phyloP scores from a whole-genome alignment of 2,113 vertebrate genomes.

The rabbit (Oryctolagus cuniculus) region DNA sequence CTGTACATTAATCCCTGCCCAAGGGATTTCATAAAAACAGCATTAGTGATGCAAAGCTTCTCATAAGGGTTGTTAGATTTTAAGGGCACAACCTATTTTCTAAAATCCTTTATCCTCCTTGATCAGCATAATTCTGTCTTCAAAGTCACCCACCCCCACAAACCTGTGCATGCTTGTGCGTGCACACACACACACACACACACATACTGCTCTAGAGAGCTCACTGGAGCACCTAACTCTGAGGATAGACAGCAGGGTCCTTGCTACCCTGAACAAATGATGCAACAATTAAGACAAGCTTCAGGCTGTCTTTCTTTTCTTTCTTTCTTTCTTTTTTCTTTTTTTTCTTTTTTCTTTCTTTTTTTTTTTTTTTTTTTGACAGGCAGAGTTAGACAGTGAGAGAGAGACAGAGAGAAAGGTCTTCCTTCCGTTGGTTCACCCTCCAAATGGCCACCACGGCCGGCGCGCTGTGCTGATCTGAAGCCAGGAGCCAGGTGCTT shows the following conservation, averaged over 20 bases:
- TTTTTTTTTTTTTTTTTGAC: no score
- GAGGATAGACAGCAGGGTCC: rapidly evolving
- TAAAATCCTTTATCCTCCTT: background rate
- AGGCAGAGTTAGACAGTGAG: no score
- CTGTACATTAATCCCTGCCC: background rate
- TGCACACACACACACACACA: background rate
- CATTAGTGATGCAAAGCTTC: background rate
- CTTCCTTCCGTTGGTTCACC: no score
- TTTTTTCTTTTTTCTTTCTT: no score
- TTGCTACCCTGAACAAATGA: background rate
- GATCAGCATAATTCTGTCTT: background rate
- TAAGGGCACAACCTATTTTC: background rate
- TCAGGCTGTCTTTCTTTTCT: background rate
- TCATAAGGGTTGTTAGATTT: background rate
- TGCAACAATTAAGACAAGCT: background rate
- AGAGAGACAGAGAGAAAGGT: no score
- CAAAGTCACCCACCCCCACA: background rate
- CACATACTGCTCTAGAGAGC: background rate
- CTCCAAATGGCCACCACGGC: no score
- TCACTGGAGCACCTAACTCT: background rate
- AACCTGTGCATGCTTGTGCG: background rate
- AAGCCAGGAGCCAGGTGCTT: no score
- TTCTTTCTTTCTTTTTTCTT: no score
- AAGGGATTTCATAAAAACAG: background rate
- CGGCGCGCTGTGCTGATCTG: no score